phyloP scores from a whole-genome alignment of 2,113 vertebrate genomes.

The Aepyceros melampus region DNA sequence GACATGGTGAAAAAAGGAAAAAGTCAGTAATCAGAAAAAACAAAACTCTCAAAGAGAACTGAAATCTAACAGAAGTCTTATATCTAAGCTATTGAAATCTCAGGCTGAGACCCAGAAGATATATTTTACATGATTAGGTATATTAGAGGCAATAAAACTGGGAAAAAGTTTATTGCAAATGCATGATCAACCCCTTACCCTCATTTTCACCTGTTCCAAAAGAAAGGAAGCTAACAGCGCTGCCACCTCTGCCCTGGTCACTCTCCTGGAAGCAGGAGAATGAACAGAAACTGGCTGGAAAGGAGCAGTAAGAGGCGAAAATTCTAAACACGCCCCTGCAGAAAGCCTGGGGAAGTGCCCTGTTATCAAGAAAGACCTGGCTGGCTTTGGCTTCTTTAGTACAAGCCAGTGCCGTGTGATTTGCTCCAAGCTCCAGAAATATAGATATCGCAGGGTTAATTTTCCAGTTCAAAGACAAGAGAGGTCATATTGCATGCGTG shows the following conservation, averaged over 20 bases:
- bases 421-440: not conserved
- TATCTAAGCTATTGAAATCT: not conserved
- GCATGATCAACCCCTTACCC: not conserved
- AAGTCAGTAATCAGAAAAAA: not conserved
- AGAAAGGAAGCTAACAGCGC: not conserved
- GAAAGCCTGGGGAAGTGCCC: not conserved
- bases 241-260: not conserved
- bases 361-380: not conserved
- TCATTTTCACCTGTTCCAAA: not conserved
- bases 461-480: conserved; percentile 9
- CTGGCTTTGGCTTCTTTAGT: not conserved
- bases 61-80: not conserved
- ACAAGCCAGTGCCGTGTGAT: not conserved
- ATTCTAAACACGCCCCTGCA: not conserved
- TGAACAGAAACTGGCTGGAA: not conserved
- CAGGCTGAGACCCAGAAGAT: not conserved
- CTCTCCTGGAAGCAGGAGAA: not conserved
- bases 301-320: not conserved
- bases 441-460: not conserved
- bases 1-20: not conserved
- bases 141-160: not conserved
- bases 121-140: not conserved
- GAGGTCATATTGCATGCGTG: not conserved
- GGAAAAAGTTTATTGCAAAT: not conserved
- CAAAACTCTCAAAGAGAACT: not conserved